Conservation (phyloP, 2,113 vertebrate genomes). For the Illadopsis cleaveri region DNA sequence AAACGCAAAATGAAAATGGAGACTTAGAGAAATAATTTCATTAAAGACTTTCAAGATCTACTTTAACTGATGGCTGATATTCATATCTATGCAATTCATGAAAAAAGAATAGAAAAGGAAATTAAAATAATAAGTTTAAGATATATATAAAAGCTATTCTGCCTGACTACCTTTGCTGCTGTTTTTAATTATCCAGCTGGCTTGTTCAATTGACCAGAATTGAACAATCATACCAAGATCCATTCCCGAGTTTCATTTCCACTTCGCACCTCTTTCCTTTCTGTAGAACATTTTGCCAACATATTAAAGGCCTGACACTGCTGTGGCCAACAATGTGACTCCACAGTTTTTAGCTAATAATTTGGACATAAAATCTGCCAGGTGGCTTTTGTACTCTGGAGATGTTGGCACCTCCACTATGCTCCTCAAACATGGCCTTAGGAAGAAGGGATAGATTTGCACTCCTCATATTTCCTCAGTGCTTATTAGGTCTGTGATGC, state of each 20-base stretch:
- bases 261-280: background rate
- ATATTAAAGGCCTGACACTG: background rate
- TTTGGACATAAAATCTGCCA: background rate
- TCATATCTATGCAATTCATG: conserved; percentile 35
- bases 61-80: conserved; percentile 44
- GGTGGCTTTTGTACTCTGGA: background rate
- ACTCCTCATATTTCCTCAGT: background rate
- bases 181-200: background rate
- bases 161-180: background rate
- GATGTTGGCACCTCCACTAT: rapidly evolving
- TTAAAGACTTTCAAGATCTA: conserved; percentile 9
- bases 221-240: background rate
- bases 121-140: conserved; percentile 55
- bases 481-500: background rate
- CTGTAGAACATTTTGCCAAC: background rate
- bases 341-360: background rate
- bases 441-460: background rate
- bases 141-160: background rate
- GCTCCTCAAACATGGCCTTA: background rate
- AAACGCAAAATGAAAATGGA: conserved; percentile 8
- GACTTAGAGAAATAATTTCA: conserved; percentile 12
- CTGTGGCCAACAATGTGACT: background rate
- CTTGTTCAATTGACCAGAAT: background rate
- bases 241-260: background rate
- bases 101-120: conserved; percentile 8